These are phyloP conservation scores for Alligator sinensis DNA, from an alignment of 2,113 vertebrate species.

Conservation along the genomic window DNA sequence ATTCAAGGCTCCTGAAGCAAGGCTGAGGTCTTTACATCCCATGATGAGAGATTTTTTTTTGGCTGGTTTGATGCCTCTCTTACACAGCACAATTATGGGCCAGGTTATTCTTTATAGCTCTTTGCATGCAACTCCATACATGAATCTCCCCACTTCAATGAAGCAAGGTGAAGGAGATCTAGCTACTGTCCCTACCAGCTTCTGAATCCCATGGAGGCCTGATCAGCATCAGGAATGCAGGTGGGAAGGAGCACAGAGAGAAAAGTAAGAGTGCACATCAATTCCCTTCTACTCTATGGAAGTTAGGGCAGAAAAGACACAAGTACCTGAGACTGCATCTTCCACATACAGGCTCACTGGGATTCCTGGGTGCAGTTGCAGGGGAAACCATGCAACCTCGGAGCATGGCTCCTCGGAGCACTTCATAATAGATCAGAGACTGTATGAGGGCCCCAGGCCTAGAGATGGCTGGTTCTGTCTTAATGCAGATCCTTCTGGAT, in stretches of 20 bases:
- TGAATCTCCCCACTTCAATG: neutral
- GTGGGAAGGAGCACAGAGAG: neutral
- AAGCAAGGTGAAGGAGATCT: neutral
- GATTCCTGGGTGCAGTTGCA: neutral
- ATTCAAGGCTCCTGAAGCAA: conserved; percentile 4
- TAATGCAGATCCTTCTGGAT: neutral
- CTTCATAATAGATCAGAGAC: neutral
- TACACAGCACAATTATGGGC: neutral
- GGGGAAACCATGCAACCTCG: neutral
- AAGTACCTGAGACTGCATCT: neutral
- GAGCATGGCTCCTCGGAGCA: neutral
- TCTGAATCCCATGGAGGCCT: neutral
- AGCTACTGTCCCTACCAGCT: neutral
- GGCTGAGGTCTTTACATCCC: neutral
- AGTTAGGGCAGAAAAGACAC: neutral
- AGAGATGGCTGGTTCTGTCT: too few relatives aligned
- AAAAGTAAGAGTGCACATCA: neutral
- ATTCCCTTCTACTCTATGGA: neutral
- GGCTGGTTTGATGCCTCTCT: neutral
- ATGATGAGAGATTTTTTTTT: neutral
- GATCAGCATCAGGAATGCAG: neutral
- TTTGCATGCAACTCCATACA: neutral
- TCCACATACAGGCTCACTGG: neutral
- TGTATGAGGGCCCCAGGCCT: neutral
- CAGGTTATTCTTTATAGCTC: neutral